Evolutionary conservation across 2,797 vertebrate genomes (phyloP), one percentile per base, ranked within the genome.

Genomic region (Botia almorhae): DNA sequence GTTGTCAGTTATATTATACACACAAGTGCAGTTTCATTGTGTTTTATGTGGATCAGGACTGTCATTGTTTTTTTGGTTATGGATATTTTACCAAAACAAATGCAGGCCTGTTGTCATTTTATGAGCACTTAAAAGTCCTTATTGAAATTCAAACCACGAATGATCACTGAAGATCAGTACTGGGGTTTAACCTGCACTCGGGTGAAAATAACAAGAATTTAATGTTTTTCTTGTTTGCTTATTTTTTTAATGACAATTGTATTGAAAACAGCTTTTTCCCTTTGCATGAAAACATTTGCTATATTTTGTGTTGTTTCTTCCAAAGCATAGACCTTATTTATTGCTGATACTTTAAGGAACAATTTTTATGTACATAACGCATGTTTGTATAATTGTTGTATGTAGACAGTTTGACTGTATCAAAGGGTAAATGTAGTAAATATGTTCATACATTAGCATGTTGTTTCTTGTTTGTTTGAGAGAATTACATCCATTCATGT

Each of bases 301-400:
- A 33, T 60, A 61, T 39, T 65, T 71, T 71, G 8, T 33, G 7
- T 67, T 68, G 17, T 78, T 69, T 48, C 13, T 33, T 50, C 21
- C 63, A 7, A 76, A 78, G 69, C 74, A 26, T 90, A 64, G 29
- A n/a, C 12, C 16, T 70, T 76, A 78, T 79, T 87, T 81, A 87
- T 84, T 82, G 50, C 67, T 56, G 6, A 70, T 58, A 87, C 78
- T 84, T 64, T 84, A 72, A 86, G 72, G 82, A 82, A 78, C 83
- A 33, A 85, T 76, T 89, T 88, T 87, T 89, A 87, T 92, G 91
- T 90, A 72, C 78, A 85, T 69, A 46, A 76, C 68, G 74, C 78
- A 33, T 82, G 64, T 81, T 70, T 64, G 33, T 82, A 80, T 69
- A 68, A 71, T 81, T 83, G 80, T 90, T 86, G 84, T 74, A 83